These are phyloP conservation scores for Netelia fuscicornis DNA, from an alignment of 2,888 invertebrate genomes.

Conservation along the genomic window DNA sequence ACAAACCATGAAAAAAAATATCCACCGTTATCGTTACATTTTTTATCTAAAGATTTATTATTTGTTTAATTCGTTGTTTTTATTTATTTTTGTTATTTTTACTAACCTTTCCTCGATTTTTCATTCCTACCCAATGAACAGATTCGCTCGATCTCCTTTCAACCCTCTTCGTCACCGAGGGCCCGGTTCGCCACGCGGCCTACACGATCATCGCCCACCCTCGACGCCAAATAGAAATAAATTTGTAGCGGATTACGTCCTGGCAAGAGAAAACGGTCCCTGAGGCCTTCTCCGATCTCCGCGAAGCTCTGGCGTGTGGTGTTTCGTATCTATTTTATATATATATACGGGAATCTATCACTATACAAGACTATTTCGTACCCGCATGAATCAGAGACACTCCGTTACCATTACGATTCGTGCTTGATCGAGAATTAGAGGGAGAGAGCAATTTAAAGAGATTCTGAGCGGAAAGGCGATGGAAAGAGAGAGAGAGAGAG, in stretches of 20 bases:
- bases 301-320: conserved; percentile 7
- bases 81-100: neutral
- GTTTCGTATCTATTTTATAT: conserved; percentile 5
- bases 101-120: neutral
- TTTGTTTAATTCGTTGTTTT: conserved; percentile 1
- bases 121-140: conserved; percentile 22
- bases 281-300: conserved; percentile 43
- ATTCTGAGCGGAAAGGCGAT: conserved; percentile 10
- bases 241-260: conserved; percentile 78
- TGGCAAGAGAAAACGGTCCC: conserved; percentile 66
- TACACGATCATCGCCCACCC: conserved; percentile 76
- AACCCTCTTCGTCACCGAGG: conserved; percentile 39
- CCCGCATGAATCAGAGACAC: conserved; percentile 59
- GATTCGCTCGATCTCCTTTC: conserved; percentile 55
- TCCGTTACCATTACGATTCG: conserved; percentile 60
- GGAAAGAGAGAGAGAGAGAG: neutral
- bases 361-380: conserved; percentile 36
- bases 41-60: neutral
- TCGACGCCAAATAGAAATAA: conserved; percentile 81
- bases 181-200: conserved; percentile 66
- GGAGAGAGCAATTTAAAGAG: conserved; percentile 29
- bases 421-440: conserved; percentile 39
- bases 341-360: conserved; percentile 17
- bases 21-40: neutral
- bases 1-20: neutral